phyloP scores from a whole-genome alignment of 1,140 invertebrate genomes.

The Apis laboriosa region DNA sequence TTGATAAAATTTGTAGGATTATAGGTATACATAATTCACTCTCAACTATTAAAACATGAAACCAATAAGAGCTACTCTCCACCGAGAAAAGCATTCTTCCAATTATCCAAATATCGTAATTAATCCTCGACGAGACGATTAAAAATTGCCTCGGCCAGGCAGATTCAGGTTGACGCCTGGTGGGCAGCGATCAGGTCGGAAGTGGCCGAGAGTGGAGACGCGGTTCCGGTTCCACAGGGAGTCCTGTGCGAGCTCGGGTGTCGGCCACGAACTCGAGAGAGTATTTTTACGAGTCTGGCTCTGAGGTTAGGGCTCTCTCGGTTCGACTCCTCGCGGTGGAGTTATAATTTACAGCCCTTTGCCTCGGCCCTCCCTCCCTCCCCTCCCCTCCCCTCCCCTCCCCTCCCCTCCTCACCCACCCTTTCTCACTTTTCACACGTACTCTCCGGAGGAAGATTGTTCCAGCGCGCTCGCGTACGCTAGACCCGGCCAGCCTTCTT shows the following conservation, averaged over 20 bases:
- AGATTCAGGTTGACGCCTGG: background rate
- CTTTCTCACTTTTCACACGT: slow-evolving; percentile 56
- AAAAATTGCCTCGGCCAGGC: background rate
- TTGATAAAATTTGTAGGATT: too few species aligned
- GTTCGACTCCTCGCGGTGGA: slow-evolving; percentile 79
- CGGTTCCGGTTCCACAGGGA: slow-evolving; percentile 39
- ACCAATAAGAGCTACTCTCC: too few species aligned
- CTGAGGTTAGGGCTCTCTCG: slow-evolving; percentile 75
- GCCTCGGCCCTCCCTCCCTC: slow-evolving; percentile 38
- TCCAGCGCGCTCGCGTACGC: slow-evolving; percentile 47
- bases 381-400: background rate
- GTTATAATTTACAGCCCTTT: slow-evolving; percentile 80
- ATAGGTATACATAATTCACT: too few species aligned
- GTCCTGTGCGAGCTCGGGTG: slow-evolving; percentile 47
- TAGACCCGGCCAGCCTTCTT: slow-evolving; percentile 59
- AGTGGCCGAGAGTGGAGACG: background rate
- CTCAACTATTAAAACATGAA: too few species aligned
- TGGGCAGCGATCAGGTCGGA: slow-evolving; percentile 6
- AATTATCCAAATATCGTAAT: too few species aligned
- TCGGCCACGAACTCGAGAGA: slow-evolving; percentile 34
- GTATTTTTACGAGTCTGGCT: slow-evolving; percentile 78
- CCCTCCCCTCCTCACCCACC: background rate
- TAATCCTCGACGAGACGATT: background rate
- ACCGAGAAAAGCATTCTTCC: too few species aligned
- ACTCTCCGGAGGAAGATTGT: slow-evolving; percentile 58